Base-by-base conservation (phyloP, 2,888 invertebrate genomes). In the Erpobdella octoculata region DNA sequence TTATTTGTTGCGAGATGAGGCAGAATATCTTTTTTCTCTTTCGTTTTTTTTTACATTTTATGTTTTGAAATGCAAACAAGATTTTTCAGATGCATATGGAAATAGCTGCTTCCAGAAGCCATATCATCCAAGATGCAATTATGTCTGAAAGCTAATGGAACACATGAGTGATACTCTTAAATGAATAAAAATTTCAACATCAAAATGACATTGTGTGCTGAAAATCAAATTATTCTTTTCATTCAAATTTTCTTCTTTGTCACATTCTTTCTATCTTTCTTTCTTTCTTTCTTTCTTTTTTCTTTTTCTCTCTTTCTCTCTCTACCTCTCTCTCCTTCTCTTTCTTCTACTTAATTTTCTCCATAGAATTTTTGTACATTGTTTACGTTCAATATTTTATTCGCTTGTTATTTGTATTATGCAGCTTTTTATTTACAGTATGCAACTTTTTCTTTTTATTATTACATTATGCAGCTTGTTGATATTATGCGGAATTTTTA, bases 121-220 rank as follows among this genome's bases (percentile, higher is more conserved):
- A n/a, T n/a, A n/a, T n/a, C n/a, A n/a, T n/a, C n/a, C 9, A 53
- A 53, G 6, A 53, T 53, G 53, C 53, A 53, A 53, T 53, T 53
- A 53, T 28, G 53, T 25, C 53, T 53, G 21, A 28, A 28, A 53
- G 28, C 53, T 53, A 53, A 53, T 53, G 53, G 53, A 4, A 15
- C n/a, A n/a, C n/a, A n/a, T n/a, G n/a, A n/a, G n/a, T n/a, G 53
- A 18, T 53, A n/a, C 15, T 46, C 53, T 9, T 53, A 53, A 53
- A 53, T 53, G 53, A 53, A 53, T 53, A 28, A 53, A 53, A 53
- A 53, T 28, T n/a, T n/a, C n/a, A n/a, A n/a, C n/a, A n/a, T n/a
- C n/a, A n/a, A n/a, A n/a, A n/a, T n/a, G n/a, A n/a, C n/a, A n/a
- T n/a, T n/a, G n/a, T n/a, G 28, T 53, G 53, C 8, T 53, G 5